Evolutionary conservation across 2,113 vertebrate genomes (phyloP).

Genomic region (Anoura caudifer): DNA sequence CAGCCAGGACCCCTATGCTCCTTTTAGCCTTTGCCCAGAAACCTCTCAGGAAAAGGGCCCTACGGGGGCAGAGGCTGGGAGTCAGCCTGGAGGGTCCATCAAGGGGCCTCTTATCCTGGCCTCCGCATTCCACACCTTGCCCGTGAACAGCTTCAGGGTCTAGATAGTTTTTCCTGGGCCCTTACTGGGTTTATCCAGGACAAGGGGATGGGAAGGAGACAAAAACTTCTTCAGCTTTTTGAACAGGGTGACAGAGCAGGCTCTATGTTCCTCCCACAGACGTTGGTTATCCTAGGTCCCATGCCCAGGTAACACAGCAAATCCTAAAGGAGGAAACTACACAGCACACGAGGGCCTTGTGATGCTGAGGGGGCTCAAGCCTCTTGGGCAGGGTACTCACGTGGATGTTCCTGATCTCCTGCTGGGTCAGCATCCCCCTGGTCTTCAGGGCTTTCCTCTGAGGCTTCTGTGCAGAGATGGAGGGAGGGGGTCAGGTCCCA

Average conservation of each 20-base stretch:
- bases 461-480: conserved; percentile 82
- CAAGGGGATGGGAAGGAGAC: background rate
- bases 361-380: background rate
- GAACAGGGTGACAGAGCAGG: background rate
- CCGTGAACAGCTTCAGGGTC: background rate
- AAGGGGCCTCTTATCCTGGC: background rate
- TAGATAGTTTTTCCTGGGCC: background rate
- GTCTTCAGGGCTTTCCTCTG: conserved; percentile 90
- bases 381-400: conserved; percentile 81
- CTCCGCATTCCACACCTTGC: background rate
- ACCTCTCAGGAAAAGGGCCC: background rate
- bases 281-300: background rate
- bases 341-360: background rate
- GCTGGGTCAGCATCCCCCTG: conserved; percentile 86
- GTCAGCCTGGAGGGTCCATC: background rate
- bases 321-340: background rate
- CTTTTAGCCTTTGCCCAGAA: background rate
- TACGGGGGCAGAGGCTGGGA: background rate
- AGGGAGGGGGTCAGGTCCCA: conserved; percentile 40
- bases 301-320: background rate
- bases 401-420: conserved; percentile 93
- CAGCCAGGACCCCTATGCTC: background rate
- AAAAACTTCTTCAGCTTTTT: background rate
- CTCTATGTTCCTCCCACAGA: background rate
- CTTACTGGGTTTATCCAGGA: background rate